phyloP scores from a whole-genome alignment of 2,888 invertebrate species.

The Amphipyra tragopoginis region DNA sequence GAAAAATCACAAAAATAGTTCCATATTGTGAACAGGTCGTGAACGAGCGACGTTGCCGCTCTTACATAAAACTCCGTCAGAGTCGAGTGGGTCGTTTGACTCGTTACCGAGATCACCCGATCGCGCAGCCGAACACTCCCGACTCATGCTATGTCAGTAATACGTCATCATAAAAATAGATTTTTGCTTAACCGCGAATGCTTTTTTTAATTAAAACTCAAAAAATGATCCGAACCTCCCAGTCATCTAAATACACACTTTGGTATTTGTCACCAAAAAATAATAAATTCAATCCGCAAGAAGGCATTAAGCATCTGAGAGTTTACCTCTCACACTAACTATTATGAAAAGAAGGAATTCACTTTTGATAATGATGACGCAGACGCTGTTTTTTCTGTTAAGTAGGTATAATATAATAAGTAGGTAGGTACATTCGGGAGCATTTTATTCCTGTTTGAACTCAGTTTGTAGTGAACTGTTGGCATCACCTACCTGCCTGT shows the following conservation, averaged over 20 bases:
- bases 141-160: slow-evolving; percentile 67
- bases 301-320: not conserved
- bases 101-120: slow-evolving; percentile 68
- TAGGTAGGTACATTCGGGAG: too few relatives aligned
- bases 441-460: too few relatives aligned
- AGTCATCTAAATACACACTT: slow-evolving; percentile 5
- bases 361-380: too few relatives aligned
- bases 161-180: slow-evolving; percentile 64
- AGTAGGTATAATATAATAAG: too few relatives aligned
- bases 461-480: too few relatives aligned
- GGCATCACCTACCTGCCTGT: too few relatives aligned
- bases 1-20: slow-evolving; percentile 51
- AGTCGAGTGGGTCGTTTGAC: slow-evolving; percentile 73
- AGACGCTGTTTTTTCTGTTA: too few relatives aligned
- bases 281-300: not conserved
- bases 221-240: not conserved
- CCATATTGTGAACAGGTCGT: slow-evolving; percentile 40
- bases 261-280: not conserved
- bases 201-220: slow-evolving; percentile 3
- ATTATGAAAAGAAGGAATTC: too few relatives aligned
- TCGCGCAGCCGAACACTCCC: slow-evolving; percentile 63
- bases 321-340: too few relatives aligned
- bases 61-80: slow-evolving; percentile 66
- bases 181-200: slow-evolving; percentile 33
- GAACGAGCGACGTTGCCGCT: slow-evolving; percentile 84